A percentile compares a stretch with the other conserved stretches of the same genome.
These are phyloP conservation scores for Thaumatotibia leucotreta DNA, from an alignment of 1,140 invertebrate genomes.

Conservation along the genomic window DNA sequence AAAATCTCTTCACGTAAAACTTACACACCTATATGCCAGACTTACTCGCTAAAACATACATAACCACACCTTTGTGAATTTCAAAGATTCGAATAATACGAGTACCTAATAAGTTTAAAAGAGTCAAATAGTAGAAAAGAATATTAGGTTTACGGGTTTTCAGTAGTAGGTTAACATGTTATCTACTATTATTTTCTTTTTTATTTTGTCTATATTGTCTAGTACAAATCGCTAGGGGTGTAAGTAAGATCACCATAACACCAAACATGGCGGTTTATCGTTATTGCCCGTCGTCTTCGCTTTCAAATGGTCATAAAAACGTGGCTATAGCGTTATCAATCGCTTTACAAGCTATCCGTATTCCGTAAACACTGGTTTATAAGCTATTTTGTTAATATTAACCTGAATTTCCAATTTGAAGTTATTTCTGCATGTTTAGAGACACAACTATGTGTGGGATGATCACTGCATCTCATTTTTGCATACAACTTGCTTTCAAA, in stretches of 20 bases:
- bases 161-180: background rate
- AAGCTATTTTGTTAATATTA: background rate
- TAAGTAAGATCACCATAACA: background rate
- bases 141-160: no score
- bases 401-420: no score
- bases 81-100: background rate
- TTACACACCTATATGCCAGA: no score
- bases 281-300: background rate
- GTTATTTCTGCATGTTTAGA: no score
- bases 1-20: no score
- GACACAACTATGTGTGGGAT: no score
- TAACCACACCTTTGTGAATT: background rate
- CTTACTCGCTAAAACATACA: no score
- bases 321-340: background rate
- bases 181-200: background rate
- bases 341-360: background rate
- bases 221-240: background rate
- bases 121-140: no score
- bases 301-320: background rate
- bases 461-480: no score
- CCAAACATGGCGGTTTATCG: background rate
- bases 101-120: no score
- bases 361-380: background rate
- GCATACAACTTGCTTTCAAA: no score
- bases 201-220: background rate